A percentile compares a stretch with the other conserved stretches of the same genome.
These are phyloP conservation scores for Hymenochirus boettgeri DNA, from an alignment of 2,113 vertebrate genomes.

Conservation along the genomic window DNA sequence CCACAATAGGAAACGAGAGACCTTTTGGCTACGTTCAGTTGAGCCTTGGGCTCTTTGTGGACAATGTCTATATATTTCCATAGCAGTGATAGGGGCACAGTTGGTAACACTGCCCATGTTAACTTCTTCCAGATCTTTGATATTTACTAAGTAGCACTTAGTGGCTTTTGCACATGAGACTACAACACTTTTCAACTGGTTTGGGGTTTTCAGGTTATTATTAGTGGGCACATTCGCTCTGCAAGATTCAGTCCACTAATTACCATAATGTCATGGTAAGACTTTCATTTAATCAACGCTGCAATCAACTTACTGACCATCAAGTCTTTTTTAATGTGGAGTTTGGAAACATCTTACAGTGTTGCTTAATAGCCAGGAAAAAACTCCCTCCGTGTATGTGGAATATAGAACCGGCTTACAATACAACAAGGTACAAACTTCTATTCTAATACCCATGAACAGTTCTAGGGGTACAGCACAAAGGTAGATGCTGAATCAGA, in stretches of 20 bases:
- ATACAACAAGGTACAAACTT: too few relatives aligned
- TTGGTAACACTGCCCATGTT: conserved; percentile 17
- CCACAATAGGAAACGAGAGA: too few relatives aligned
- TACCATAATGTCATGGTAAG: background rate
- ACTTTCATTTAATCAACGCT: background rate
- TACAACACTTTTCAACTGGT: conserved; percentile 12
- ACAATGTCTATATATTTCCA: background rate
- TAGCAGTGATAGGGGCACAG: background rate
- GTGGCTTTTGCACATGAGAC: conserved; percentile 29
- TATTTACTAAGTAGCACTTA: conserved; percentile 19
- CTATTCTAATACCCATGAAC: too few relatives aligned
- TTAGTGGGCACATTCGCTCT: conserved; percentile 17
- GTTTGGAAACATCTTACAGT: too few relatives aligned
- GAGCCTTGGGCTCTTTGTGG: background rate
- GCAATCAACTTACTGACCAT: conserved; percentile 3
- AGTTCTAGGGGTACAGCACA: too few relatives aligned
- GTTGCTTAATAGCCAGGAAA: too few relatives aligned
- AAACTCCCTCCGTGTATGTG: too few relatives aligned
- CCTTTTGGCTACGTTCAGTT: too few relatives aligned
- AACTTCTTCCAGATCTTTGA: conserved; percentile 8
- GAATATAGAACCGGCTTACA: too few relatives aligned
- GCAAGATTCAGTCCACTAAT: conserved; percentile 20
- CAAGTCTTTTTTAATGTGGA: too few relatives aligned
- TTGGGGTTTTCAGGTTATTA: conserved; percentile 24
- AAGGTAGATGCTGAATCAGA: too few relatives aligned